Evolutionary conservation across 1,140 invertebrate species (phyloP).

Genomic region (Drosophila jambulina): DNA sequence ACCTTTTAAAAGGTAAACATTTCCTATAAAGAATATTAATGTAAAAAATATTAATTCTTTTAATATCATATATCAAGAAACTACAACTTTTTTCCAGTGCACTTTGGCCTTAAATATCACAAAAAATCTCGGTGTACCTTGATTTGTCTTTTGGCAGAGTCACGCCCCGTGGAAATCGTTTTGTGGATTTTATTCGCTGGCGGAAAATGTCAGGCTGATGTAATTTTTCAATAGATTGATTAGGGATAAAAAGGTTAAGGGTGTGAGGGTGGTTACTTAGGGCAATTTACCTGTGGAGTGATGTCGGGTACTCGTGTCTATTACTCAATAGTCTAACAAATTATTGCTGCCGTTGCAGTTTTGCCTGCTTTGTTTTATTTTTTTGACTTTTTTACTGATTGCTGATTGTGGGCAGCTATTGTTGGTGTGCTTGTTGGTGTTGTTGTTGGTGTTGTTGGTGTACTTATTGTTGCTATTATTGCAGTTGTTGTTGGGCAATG

Average conservation of each 20-base stretch:
- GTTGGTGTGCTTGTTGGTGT: constrained; percentile 18
- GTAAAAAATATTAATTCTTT: not conserved
- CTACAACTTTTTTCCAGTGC: not conserved
- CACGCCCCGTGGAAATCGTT: constrained; percentile 47
- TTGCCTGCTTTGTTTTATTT: not conserved
- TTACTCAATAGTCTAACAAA: constrained; percentile 53
- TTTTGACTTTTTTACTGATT: constrained; percentile 52
- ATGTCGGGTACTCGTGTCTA: constrained; percentile 37
- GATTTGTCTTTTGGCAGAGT: constrained; percentile 18
- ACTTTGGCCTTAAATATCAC: constrained; percentile 3
- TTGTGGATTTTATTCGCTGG: constrained; percentile 43
- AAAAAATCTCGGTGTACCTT: constrained; percentile 13
- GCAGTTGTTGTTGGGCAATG: constrained; percentile 40
- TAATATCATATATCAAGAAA: fast-evolving
- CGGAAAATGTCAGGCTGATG: constrained; percentile 51
- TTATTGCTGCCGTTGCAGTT: constrained; percentile 40
- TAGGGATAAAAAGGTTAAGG: constrained; percentile 48
- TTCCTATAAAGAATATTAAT: not conserved
- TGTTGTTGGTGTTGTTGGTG: constrained; percentile 36
- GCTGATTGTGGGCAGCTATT: constrained; percentile 43
- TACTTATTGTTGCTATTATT: constrained; percentile 11
- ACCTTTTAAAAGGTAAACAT: not conserved
- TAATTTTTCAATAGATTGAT: constrained; percentile 44
- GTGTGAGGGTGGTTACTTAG: constrained; percentile 11
- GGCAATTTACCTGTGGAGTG: constrained; percentile 33